Conservation (phyloP, 2,888 invertebrate species). For the Allacma fusca region DNA sequence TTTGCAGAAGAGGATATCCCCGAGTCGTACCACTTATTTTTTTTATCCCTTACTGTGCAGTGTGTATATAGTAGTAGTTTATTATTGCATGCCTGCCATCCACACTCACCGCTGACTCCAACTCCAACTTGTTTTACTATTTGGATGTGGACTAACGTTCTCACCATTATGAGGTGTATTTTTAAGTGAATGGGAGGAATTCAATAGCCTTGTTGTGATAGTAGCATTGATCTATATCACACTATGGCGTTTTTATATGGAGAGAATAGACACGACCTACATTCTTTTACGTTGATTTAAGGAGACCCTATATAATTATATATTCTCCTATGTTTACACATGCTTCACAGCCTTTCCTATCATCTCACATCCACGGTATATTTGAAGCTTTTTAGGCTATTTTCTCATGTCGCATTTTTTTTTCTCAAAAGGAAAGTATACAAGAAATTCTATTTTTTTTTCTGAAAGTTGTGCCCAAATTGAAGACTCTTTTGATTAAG, state of each 20-base stretch:
- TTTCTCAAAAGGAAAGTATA: too few species aligned
- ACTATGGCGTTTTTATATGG: background rate
- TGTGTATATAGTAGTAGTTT: too few species aligned
- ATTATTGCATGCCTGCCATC: too few species aligned
- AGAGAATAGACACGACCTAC: background rate
- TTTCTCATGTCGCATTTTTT: too few species aligned
- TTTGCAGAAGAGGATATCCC: constrained; percentile 16
- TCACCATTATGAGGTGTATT: background rate
- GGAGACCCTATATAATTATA: background rate
- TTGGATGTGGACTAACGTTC: background rate
- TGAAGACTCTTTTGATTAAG: too few species aligned
- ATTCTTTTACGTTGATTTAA: background rate
- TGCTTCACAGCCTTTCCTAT: too few species aligned
- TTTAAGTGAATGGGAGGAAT: constrained; percentile 8
- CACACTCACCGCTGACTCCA: too few species aligned
- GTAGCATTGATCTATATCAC: background rate
- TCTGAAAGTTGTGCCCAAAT: too few species aligned
- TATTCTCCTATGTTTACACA: background rate
- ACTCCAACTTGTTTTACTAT: background rate
- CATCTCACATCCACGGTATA: too few species aligned
- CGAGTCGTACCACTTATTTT: constrained; percentile 8
- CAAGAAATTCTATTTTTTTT: too few species aligned
- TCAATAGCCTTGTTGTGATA: background rate
- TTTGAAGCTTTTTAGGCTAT: too few species aligned
- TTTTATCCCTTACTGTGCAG: background rate